Conservation (phyloP, 2,888 invertebrate species). For the Pammene fasciana region DNA sequence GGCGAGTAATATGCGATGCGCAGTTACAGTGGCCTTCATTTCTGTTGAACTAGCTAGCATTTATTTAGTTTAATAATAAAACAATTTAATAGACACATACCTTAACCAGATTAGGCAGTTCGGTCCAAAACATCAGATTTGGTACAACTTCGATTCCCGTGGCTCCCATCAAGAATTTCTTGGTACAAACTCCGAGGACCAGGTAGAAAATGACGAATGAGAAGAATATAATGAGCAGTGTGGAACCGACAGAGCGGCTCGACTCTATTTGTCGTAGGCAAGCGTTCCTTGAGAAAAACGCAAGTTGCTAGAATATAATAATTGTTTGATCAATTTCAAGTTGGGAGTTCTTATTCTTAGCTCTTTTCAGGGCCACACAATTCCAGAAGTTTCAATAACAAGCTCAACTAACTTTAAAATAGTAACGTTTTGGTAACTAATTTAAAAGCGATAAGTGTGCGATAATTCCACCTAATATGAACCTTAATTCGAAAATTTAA, state of each 20-base stretch:
- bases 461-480: too few species aligned
- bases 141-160: conserved; percentile 89
- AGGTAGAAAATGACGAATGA: conserved; percentile 84
- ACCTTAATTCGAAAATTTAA: too few species aligned
- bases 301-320: conserved; percentile 68
- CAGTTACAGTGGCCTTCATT: too few species aligned
- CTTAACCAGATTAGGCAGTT: conserved; percentile 86
- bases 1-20: too few species aligned
- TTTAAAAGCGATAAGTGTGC: too few species aligned
- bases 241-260: conserved; percentile 85
- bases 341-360: too few species aligned
- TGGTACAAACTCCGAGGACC: conserved; percentile 85
- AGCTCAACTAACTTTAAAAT: too few species aligned
- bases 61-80: too few species aligned
- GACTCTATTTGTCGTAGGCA: conserved; percentile 71
- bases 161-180: conserved; percentile 87
- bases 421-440: too few species aligned
- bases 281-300: conserved; percentile 78
- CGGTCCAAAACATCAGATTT: conserved; percentile 88
- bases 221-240: conserved; percentile 85
- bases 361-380: too few species aligned
- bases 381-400: too few species aligned
- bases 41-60: too few species aligned
- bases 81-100: conserved; percentile 68
- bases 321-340: background rate